phyloP scores from a whole-genome alignment of 2,113 vertebrate species.

The Passer domesticus region DNA sequence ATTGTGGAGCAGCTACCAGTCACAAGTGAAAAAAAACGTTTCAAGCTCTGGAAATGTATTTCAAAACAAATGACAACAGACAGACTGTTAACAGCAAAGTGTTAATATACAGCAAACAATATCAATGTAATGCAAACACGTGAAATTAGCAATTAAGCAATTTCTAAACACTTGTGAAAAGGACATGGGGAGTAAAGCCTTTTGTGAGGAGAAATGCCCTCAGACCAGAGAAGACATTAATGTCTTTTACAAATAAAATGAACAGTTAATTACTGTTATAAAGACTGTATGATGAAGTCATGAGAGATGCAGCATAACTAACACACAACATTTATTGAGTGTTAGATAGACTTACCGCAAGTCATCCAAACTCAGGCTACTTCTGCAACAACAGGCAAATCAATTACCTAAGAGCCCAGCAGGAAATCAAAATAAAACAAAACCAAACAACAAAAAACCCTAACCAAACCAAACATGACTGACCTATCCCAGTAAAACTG shows the following conservation, averaged over 20 bases:
- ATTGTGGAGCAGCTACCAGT: not conserved
- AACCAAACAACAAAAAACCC: not conserved
- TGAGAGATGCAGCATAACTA: conserved; percentile 50
- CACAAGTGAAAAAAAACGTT: not conserved
- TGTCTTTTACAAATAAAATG: not conserved
- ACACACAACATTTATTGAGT: conserved; percentile 72
- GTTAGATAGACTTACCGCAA: conserved; percentile 84
- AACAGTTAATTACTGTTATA: conserved; percentile 33
- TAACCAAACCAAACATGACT: not conserved
- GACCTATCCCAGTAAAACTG: not conserved
- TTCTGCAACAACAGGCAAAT: conserved; percentile 94
- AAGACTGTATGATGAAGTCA: conserved; percentile 59
- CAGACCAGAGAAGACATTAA: not conserved
- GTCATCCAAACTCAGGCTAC: conserved; percentile 94
- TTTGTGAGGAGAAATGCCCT: not conserved
- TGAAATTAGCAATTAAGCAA: not conserved
- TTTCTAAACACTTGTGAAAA: not conserved
- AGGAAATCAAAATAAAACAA: conserved; percentile 11
- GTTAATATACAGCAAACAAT: not conserved
- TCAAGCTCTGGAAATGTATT: not conserved
- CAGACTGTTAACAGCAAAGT: not conserved
- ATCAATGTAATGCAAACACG: not conserved
- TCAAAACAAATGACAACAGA: not conserved
- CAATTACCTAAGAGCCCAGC: conserved; percentile 74
- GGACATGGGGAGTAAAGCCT: not conserved